A percentile compares a stretch with the other conserved stretches of the same genome.
phyloP scores from a whole-genome alignment of 2,888 invertebrate species.

The Myopa tessellatipennis region DNA sequence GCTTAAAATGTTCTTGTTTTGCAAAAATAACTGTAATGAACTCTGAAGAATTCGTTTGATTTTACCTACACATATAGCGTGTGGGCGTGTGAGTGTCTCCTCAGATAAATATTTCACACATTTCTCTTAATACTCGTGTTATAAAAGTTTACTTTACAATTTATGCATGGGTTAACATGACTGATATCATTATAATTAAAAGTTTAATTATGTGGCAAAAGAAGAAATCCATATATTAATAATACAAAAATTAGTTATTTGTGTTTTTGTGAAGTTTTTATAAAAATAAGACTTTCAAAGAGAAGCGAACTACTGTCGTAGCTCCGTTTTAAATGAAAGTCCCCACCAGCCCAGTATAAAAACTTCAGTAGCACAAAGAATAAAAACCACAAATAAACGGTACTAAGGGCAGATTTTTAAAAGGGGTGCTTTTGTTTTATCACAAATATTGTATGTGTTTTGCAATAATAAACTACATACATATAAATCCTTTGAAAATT shows the following conservation, averaged over 20 bases:
- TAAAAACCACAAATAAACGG: neutral
- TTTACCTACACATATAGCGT: too few relatives aligned
- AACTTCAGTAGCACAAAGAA: constrained; percentile 36
- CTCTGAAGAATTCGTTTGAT: too few relatives aligned
- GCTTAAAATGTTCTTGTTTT: too few relatives aligned
- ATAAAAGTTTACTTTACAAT: too few relatives aligned
- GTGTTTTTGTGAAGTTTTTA: constrained; percentile 29
- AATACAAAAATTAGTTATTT: neutral
- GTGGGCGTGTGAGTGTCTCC: too few relatives aligned
- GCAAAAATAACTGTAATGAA: too few relatives aligned
- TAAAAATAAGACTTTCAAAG: constrained; percentile 50
- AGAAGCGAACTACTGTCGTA: constrained; percentile 10
- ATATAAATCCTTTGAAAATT: neutral
- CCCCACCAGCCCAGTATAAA: constrained; percentile 60
- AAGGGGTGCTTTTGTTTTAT: constrained; percentile 3
- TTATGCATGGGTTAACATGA: too few relatives aligned
- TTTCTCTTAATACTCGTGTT: too few relatives aligned
- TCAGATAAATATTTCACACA: too few relatives aligned
- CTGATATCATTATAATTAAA: too few relatives aligned
- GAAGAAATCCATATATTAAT: too few relatives aligned
- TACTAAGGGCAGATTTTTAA: constrained; percentile 8
- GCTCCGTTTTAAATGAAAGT: constrained; percentile 51
- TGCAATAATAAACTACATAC: constrained; percentile 30
- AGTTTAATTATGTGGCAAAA: neutral
- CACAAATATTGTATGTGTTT: constrained; percentile 17